A percentile compares a stretch with the other conserved stretches of the same genome.
These are phyloP conservation scores for Hapalemur alaotrensis DNA, from an alignment of 2,797 vertebrate genomes.

Conservation along the genomic window DNA sequence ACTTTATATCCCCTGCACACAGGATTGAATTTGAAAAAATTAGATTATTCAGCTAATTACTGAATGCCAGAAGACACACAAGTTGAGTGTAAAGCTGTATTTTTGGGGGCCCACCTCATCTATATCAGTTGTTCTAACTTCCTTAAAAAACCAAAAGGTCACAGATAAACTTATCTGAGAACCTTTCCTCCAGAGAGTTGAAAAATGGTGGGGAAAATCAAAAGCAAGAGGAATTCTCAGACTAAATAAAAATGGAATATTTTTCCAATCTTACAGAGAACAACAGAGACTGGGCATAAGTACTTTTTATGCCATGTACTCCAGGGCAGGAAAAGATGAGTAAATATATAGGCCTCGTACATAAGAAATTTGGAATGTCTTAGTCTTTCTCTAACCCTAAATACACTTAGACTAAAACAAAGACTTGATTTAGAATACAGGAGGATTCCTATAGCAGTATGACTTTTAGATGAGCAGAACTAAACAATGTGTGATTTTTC, in stretches of 20 bases:
- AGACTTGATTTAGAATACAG: not conserved
- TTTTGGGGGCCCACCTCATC: not conserved
- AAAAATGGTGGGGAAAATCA: not conserved
- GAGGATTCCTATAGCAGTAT: not conserved
- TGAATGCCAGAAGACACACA: not conserved
- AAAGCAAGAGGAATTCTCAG: not conserved
- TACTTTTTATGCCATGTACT: not conserved
- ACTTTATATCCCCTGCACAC: not conserved
- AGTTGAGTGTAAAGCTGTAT: not conserved
- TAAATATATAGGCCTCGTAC: not conserved
- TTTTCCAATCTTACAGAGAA: not conserved
- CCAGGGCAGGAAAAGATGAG: not conserved
- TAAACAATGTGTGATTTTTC: not conserved
- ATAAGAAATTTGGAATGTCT: not conserved
- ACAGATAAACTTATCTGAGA: not conserved
- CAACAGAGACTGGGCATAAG: not conserved
- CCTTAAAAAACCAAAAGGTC: not conserved
- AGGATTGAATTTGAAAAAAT: not conserved
- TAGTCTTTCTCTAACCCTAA: not conserved
- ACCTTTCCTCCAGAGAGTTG: not conserved
- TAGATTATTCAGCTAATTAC: not conserved
- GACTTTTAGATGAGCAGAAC: not conserved
- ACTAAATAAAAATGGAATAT: not conserved
- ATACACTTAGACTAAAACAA: not conserved
- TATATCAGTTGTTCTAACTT: not conserved